A percentile compares a stretch with the other conserved stretches of the same genome.
Evolutionary conservation across 1,140 invertebrate genomes (phyloP).

Genomic region (Riptortus pedestris): DNA sequence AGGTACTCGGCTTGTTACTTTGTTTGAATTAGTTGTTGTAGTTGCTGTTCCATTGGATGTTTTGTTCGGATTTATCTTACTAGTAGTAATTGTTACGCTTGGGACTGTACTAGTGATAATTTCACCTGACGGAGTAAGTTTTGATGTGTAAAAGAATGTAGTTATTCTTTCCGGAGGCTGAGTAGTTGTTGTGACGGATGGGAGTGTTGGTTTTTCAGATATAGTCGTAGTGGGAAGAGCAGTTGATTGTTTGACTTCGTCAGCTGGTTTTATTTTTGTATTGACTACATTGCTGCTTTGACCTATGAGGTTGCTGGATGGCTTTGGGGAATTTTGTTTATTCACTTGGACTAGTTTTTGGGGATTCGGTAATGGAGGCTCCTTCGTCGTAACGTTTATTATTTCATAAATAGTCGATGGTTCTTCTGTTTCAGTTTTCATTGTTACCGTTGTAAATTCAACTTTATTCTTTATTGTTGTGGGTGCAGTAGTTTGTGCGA

Average conservation of each 20-base stretch:
- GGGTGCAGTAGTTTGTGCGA: slow-evolving; percentile 29
- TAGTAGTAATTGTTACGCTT: background rate
- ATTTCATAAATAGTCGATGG: background rate
- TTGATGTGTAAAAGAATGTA: slow-evolving; percentile 36
- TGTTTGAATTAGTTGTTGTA: background rate
- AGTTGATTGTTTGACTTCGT: background rate
- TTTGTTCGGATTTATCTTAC: background rate
- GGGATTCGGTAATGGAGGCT: background rate
- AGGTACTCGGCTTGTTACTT: background rate
- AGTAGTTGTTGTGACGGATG: background rate
- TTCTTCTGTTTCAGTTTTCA: background rate
- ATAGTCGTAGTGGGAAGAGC: slow-evolving; percentile 15
- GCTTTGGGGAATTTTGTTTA: background rate
- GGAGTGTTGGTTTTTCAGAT: slow-evolving; percentile 28
- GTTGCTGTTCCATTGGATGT: background rate
- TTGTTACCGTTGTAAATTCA: slow-evolving; percentile 28
- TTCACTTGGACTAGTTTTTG: background rate
- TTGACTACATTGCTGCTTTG: background rate
- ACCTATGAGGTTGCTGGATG: background rate
- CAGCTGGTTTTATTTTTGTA: background rate
- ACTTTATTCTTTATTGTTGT: slow-evolving; percentile 33
- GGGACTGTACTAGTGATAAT: background rate
- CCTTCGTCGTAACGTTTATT: background rate
- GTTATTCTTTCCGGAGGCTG: slow-evolving; percentile 20
- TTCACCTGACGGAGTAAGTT: slow-evolving; percentile 30